Evolutionary conservation across 2,888 invertebrate genomes (phyloP), one percentile per base, ranked within the genome.

Genomic region (Orthosia gothica): DNA sequence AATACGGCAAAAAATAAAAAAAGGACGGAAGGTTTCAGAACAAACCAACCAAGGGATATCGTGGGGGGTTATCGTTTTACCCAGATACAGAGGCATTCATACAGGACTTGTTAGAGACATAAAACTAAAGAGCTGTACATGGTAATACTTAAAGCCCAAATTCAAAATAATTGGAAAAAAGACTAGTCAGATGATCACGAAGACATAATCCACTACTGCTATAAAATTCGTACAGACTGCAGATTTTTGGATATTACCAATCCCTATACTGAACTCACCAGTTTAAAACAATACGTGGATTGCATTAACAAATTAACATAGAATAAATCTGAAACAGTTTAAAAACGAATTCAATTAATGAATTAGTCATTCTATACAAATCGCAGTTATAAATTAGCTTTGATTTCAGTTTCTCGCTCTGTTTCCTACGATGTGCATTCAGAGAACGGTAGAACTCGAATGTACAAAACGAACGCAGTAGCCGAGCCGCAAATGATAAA

Each of bases 381-480:
- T 66, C 61, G 54, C 20, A 52, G 59, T 64, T 47, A 70, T 74
- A 74, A 72, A 72, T 78, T 66, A 61, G 16, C 63, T 40, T n/a
- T 15, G 64, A 76, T 45, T 23, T 18, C 32, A 68, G 69, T 82
- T 74, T 72, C 61, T 70, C 79, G 83, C 74, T 85, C 85, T 83
- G 83, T 68, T 83, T 85, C 85, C 74, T 76, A 79, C 74, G 72
- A 59, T 69, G 72, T 71, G 67, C 72, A 78, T 67, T 68, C 55
- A 40, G 32, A 64, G 45, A 16, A 40, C 40, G 40, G 40, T 40
- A 26, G 40, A 40, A 66, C 65, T 69, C 63, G 52, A 62, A 81
- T 68, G 58, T 62, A n/a, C 62, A 58, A 71, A 67, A 63, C 26
- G n/a, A 69, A 63, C 62, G 58, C 45, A 55, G 45, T 23, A 58